Base-by-base conservation (phyloP, 2,888 invertebrate genomes). In the Dryocosmus kuriphilus region DNA sequence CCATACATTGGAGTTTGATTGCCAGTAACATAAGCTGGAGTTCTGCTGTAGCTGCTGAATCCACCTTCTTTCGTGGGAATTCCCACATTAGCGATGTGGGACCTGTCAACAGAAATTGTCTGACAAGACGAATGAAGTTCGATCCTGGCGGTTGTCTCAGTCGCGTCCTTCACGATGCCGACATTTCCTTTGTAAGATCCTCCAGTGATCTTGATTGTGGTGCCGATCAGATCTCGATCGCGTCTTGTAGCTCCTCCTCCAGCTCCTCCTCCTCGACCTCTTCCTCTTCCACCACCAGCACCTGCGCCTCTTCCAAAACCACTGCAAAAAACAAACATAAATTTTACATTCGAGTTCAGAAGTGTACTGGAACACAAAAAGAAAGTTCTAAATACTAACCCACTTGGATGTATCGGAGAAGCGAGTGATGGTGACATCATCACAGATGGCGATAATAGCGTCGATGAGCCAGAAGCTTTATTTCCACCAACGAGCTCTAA, bases 161-260 rank as follows among this genome's bases (percentile, higher is more conserved):
- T 99, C 2, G 98, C 98, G 92, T 99, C 99, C 92, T 99, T 99
- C 32, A 99, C 98, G 89, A 99, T 99, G 81, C 99, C 99, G 85
- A 99, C 98, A 90, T 98, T 97, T 91, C 98, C 98, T 93, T 99
- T 99, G 93, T 98, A 98, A 0, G 98, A 98, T 0, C 99, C 99
- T 84, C 97, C 96, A 22, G 97, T 98, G 89, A 99, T 99, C 92
- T 98, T 98, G 84, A 99, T 99, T 0, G 98, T 99, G 88, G 97
- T 97, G 0, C 99, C 99, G 88, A 99, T 97, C 82, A 99, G 94
- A 85, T 98, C 97, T 38, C 97, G 94, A 92, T 99, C 98, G 27
- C 98, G 94, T 0, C 96, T 93, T 3, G 94, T 94, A 32, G 96
- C 94, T 11, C 95, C 94, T 1, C 96, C 94, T 11, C 94, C 92